Evolutionary conservation across 1,140 invertebrate genomes (phyloP).

Genomic region (Camponotus vicinus): DNA sequence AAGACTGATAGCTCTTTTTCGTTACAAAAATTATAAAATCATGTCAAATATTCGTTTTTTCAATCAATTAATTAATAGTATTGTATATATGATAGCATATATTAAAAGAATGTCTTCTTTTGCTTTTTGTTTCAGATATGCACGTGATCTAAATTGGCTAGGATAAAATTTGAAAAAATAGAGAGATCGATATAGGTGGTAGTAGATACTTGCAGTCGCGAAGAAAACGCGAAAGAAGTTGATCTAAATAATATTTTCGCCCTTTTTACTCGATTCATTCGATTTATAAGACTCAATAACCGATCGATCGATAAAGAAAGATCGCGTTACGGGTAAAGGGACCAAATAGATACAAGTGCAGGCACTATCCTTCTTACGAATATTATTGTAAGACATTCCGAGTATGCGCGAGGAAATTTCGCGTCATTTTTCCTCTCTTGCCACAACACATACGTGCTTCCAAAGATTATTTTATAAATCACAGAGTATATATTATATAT

Average conservation of each 20-base stretch:
- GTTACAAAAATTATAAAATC: conserved; percentile 12
- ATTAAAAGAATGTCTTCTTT: conserved; percentile 15
- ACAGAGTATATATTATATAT: conserved; percentile 33
- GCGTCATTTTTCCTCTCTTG: conserved; percentile 41
- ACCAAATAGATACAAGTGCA: conserved; percentile 63
- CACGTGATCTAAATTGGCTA: conserved; percentile 70
- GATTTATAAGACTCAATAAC: conserved; percentile 19
- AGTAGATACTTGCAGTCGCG: conserved; percentile 17
- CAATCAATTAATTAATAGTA: conserved; percentile 16
- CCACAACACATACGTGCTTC: conserved; percentile 34
- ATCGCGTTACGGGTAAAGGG: conserved; percentile 31
- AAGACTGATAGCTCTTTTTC: neutral
- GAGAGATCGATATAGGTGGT: conserved; percentile 1
- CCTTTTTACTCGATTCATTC: conserved; percentile 4
- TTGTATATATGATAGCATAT: no score
- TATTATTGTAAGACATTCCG: conserved; percentile 39
- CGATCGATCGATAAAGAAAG: conserved; percentile 9
- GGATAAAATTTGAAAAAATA: conserved; percentile 53
- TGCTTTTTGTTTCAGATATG: conserved; percentile 84
- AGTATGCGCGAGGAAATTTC: conserved; percentile 1
- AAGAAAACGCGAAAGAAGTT: neutral
- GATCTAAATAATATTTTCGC: conserved; percentile 27
- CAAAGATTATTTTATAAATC: conserved; percentile 56
- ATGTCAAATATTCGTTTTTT: neutral
- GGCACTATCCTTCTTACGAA: conserved; percentile 56